These are phyloP conservation scores for Macrostomum cliftonense DNA, from an alignment of 2,888 invertebrate species.

Conservation along the genomic window DNA sequence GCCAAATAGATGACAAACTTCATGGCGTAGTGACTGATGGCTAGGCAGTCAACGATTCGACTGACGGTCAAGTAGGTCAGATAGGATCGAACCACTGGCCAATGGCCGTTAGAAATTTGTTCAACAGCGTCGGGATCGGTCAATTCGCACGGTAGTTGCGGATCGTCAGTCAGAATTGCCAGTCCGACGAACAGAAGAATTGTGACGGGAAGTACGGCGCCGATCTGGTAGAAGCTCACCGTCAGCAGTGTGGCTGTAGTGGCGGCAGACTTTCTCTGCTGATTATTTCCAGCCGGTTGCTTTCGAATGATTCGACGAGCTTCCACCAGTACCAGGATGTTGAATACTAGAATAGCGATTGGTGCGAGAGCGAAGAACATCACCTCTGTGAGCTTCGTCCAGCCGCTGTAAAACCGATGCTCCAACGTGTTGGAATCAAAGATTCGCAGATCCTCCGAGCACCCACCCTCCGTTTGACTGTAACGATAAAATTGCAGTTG, in stretches of 20 bases:
- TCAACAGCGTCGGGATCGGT: too few species aligned
- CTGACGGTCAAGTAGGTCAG: too few species aligned
- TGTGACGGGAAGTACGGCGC: constrained; percentile 32
- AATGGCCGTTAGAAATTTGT: too few species aligned
- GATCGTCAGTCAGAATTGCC: too few species aligned
- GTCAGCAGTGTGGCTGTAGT: constrained; percentile 32
- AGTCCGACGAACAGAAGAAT: too few species aligned
- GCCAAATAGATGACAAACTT: too few species aligned
- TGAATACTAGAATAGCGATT: constrained; percentile 26
- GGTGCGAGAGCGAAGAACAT: constrained; percentile 31
- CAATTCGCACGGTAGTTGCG: too few species aligned
- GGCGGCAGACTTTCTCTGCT: constrained; percentile 18
- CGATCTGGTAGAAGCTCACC: constrained; percentile 34
- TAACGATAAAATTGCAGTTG: too few species aligned
- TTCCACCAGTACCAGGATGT: constrained; percentile 30
- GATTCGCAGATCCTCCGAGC: constrained; percentile 15
- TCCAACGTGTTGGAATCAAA: constrained; percentile 16
- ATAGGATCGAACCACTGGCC: too few species aligned
- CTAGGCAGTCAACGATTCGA: too few species aligned
- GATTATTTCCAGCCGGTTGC: not conserved
- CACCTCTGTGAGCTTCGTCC: constrained; percentile 29
- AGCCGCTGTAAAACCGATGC: constrained; percentile 23
- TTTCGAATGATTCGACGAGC: constrained; percentile 15
- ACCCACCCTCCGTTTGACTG: constrained; percentile 5
- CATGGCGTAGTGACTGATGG: too few species aligned